These are phyloP conservation scores for Synanthedon myopaeformis DNA, from an alignment of 2,888 invertebrate species.

Conservation along the genomic window DNA sequence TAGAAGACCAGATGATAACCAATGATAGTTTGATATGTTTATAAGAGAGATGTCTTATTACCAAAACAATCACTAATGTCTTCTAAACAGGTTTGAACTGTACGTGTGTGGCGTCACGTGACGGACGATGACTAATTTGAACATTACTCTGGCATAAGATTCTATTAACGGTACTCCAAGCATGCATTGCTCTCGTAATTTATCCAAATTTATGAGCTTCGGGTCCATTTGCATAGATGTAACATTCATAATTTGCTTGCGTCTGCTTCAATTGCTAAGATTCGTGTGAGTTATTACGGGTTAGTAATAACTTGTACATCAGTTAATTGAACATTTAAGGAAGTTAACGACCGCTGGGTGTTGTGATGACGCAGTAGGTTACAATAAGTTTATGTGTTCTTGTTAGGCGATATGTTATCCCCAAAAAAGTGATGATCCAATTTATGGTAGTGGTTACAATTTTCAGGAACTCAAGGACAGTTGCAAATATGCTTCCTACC, in stretches of 20 bases:
- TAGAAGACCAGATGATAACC: too few relatives aligned
- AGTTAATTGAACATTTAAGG: not conserved
- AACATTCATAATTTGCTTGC: not conserved
- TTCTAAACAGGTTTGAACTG: not conserved
- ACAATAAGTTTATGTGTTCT: too few relatives aligned
- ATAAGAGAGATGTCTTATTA: too few relatives aligned
- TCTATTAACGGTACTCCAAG: slow-evolving; percentile 43
- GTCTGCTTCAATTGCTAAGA: not conserved
- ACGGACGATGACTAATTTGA: slow-evolving; percentile 48
- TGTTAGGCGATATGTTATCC: too few relatives aligned
- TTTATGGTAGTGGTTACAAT: too few relatives aligned
- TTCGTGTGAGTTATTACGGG: not conserved
- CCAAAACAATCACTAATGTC: too few relatives aligned
- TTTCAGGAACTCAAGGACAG: too few relatives aligned
- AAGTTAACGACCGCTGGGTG: not conserved
- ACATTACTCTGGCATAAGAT: slow-evolving; percentile 31
- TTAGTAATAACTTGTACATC: not conserved
- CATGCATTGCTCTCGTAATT: slow-evolving; percentile 24
- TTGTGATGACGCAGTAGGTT: not conserved
- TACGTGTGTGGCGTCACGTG: slow-evolving; percentile 27
- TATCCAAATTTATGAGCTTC: slow-evolving; percentile 32
- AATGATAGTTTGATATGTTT: too few relatives aligned
- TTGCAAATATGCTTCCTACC: too few relatives aligned
- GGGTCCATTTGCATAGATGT: not conserved
- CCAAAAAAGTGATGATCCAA: too few relatives aligned